These are phyloP conservation scores for Astreopora myriophthalma DNA, from an alignment of 64 coral and sea anemone genomes.

Conservation along the genomic window DNA sequence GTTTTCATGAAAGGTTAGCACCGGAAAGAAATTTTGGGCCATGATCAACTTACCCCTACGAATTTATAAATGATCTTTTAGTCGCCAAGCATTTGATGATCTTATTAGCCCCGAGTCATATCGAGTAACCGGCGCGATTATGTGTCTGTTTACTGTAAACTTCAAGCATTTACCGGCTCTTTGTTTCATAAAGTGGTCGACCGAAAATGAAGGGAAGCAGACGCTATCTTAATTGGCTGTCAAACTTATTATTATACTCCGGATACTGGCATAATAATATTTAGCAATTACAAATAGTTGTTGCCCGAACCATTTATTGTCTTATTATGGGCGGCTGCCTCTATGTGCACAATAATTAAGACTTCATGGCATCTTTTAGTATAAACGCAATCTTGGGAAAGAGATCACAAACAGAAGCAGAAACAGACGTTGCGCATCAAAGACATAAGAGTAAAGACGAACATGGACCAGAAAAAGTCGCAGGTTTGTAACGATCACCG, in stretches of 20 bases:
- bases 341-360: background rate
- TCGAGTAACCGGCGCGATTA: slow-evolving; percentile 1
- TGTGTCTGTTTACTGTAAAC: slow-evolving; percentile 43
- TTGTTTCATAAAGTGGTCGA: slow-evolving; percentile 66
- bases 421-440: background rate
- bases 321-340: background rate
- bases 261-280: slow-evolving; percentile 37
- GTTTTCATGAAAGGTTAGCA: background rate
- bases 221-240: slow-evolving; percentile 68
- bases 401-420: background rate
- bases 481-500: background rate
- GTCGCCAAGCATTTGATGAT: slow-evolving; percentile 47
- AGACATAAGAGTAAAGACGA: background rate
- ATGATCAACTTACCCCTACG: background rate
- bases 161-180: slow-evolving; percentile 72
- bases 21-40: slow-evolving; percentile 10
- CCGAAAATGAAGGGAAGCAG: slow-evolving; percentile 46
- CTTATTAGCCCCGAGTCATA: slow-evolving; percentile 1
- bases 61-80: slow-evolving; percentile 12
- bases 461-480: too few species aligned
- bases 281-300: slow-evolving; percentile 45
- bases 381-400: background rate
- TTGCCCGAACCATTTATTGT: background rate
- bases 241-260: slow-evolving; percentile 54
- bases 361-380: background rate